Base-by-base conservation (phyloP, 2,797 vertebrate species). In the Pagetopsis macropterus region DNA sequence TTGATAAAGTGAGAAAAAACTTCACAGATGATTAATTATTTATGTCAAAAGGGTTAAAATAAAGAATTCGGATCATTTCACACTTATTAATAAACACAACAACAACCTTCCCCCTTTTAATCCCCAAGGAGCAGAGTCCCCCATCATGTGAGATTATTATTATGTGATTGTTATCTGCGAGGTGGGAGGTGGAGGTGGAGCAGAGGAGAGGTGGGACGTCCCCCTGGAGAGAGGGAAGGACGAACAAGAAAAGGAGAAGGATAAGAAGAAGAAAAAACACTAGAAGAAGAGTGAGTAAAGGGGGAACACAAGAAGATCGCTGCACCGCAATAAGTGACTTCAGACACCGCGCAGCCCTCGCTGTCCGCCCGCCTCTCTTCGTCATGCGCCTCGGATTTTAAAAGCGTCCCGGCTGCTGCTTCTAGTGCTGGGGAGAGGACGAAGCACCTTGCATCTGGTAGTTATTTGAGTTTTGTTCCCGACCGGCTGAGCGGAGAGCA, bases 181-280 rank as follows among this genome's bases (percentile, higher is more conserved):
- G 1, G 72, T 64, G 81, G 72, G 72, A 10, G 50, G 61, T 0
- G 55, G 23, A 68, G 33, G 52, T 19, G 70, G 16, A 59, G 76
- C 41, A 21, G 78, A n/a, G 66, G 69, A 75, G 84, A 84, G 84
- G 85, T 83, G 83, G 89, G 88, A 83, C 74, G 83, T 89, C 84
- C 88, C 80, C 84, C 61, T 54, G 73, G 70, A 72, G 74, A 65
- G 81, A 76, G 58, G 59, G 51, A 54, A 65, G 50, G 65, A 62
- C 45, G 56, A 54, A 52, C n/a, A 49, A 64, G 63, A 64, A 41
- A 49, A 17, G 43, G 49, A 19, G 52, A 21, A 15, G 67, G 55
- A 17, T 37, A 27, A 17, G 49, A 48, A 27, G 45, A 17, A 5
- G 31, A 41, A 21, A 9, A 37, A 37, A 37, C 33, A 37, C 33